Conservation (phyloP, 1,140 invertebrate genomes). For the Heterodera carotae region DNA sequence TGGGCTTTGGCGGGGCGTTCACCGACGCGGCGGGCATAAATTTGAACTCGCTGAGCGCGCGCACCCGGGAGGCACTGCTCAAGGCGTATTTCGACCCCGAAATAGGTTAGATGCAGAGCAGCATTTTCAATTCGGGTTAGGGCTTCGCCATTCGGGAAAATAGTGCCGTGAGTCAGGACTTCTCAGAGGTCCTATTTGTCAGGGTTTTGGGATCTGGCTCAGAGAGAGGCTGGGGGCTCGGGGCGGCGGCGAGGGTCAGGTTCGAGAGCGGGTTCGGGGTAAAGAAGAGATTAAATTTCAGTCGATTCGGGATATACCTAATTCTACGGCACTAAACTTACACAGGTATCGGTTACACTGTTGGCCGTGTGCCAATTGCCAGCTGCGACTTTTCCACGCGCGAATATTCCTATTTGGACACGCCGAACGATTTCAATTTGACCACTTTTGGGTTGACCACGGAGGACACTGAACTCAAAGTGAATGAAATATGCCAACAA, state of each 20-base stretch:
- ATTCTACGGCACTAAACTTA: too few species aligned
- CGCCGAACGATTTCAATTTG: conserved; percentile 71
- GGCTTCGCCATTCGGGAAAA: too few species aligned
- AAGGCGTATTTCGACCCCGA: conserved; percentile 39
- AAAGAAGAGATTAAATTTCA: too few species aligned
- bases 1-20: conserved; percentile 69
- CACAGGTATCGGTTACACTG: conserved; percentile 74
- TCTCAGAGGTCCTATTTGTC: too few species aligned
- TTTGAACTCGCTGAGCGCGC: conserved; percentile 35
- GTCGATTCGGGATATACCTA: too few species aligned
- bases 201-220: too few species aligned
- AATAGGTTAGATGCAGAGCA: conserved; percentile 32
- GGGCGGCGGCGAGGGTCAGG: too few species aligned
- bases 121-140: too few species aligned
- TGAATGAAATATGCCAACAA: background rate
- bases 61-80: conserved; percentile 28
- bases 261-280: too few species aligned
- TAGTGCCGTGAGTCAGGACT: too few species aligned
- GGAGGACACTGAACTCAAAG: conserved; percentile 74
- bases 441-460: conserved; percentile 72
- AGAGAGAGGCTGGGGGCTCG: too few species aligned
- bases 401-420: conserved; percentile 75
- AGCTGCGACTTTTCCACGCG: conserved; percentile 79
- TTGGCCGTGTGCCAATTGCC: conserved; percentile 79
- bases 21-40: conserved; percentile 69